Base-by-base conservation (phyloP, 2,888 invertebrate species). In the Erebia epiphron region DNA sequence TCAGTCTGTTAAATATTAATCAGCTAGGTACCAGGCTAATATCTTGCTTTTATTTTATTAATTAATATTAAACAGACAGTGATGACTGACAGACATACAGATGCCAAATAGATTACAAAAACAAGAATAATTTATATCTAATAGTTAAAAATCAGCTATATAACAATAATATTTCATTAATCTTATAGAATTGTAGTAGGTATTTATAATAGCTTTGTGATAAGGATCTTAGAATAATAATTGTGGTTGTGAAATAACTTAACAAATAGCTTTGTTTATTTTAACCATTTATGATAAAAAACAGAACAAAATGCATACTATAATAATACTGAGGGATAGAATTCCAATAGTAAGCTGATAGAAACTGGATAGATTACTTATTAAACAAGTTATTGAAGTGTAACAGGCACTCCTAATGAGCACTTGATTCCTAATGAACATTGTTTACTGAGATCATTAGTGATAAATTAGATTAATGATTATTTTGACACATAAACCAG, bases 391-490 rank as follows among this genome's bases (percentile, higher is more conserved):
- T 63, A n/a, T 63, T 50, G 63, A 50, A 50, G 63, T 64, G 67
- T 73, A 69, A 41, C 16, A 43, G 49, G 54, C 50, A 50, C 67
- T 71, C 11, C 63, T 43, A 21, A 21, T 21, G 21, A 21, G 21
- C 21, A n/a, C n/a, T n/a, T 61, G 54, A 54, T 49, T 10, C 52
- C 52, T 64, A 49, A 49, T 63, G 43, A 61, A 46, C 11, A 11
- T 26, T 14, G 9, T 41, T 62, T 49, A 14, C 49, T 14, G 21
- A 62, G 62, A 41, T 60, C n/a, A 43, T 68, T 67, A 68, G 65
- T 67, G 41, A 41, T 49, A 16, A 62, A 70, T 63, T 70, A 68
- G 64, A 58, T 57, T 73, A 65, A 62, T 72, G 67, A 61, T 50
- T 62, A 67, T 64, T 49, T 67, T 41, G 49, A 69, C 43, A 61